Conservation (phyloP, 2,797 vertebrate genomes). For the Gymnopithys bicolor region DNA sequence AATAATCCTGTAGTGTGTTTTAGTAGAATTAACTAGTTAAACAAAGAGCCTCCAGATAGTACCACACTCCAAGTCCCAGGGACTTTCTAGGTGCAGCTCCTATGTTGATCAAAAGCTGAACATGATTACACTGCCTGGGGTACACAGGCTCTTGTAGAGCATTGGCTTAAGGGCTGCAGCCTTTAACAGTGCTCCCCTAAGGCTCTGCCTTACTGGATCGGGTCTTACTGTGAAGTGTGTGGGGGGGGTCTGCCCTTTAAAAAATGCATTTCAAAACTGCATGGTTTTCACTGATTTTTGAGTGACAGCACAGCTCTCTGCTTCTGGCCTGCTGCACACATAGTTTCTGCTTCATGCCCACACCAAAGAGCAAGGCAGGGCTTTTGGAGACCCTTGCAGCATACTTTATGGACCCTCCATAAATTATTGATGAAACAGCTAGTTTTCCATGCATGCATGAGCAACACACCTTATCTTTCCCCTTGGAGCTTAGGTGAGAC, state of each 20-base stretch:
- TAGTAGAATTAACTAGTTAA: not conserved
- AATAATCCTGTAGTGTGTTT: not conserved
- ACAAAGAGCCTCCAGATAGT: not conserved
- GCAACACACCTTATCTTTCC: not conserved
- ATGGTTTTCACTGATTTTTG: not conserved
- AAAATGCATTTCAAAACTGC: not conserved
- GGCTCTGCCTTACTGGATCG: not conserved
- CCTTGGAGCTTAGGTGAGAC: conserved; percentile 1
- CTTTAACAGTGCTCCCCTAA: not conserved
- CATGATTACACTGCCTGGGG: not conserved
- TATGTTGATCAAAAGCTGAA: not conserved
- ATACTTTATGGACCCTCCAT: not conserved
- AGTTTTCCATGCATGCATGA: conserved; percentile 29
- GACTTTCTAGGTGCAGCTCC: not conserved
- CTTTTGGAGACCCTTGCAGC: not conserved
- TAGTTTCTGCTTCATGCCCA: not conserved
- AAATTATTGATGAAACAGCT: conserved; percentile 32
- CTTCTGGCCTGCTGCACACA: not conserved
- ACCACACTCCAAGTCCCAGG: not conserved
- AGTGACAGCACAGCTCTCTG: not conserved
- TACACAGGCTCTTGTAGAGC: not conserved
- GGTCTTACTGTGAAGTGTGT: not conserved
- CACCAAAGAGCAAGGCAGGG: not conserved
- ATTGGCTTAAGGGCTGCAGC: not conserved
- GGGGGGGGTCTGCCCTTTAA: not conserved